These are phyloP conservation scores for Calameuta idolon DNA, from an alignment of 2,888 invertebrate species.

Conservation along the genomic window DNA sequence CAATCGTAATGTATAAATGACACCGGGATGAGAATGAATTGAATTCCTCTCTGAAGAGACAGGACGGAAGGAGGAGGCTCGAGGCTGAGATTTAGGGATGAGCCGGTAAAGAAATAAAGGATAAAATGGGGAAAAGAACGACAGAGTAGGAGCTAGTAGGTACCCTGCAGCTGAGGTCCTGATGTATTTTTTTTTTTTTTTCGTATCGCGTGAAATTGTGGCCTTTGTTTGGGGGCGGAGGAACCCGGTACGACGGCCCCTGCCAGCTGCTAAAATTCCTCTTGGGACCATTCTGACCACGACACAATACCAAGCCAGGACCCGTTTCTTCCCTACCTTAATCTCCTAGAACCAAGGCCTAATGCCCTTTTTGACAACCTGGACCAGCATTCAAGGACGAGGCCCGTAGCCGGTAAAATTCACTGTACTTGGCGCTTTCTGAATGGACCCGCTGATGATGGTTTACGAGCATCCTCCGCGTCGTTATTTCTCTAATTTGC, in stretches of 20 bases:
- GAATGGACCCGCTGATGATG: neutral
- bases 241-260: conserved; percentile 15
- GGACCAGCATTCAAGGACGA: neutral
- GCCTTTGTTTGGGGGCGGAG: conserved; percentile 35
- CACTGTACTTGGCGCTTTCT: neutral
- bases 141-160: neutral
- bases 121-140: neutral
- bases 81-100: neutral
- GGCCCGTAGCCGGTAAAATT: neutral
- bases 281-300: neutral
- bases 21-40: conserved; percentile 1
- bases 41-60: neutral
- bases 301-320: neutral
- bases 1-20: neutral
- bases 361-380: neutral
- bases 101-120: neutral
- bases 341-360: neutral
- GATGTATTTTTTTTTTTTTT: conserved; percentile 17
- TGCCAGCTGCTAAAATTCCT: conserved; percentile 27
- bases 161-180: conserved; percentile 29
- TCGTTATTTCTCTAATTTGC: neutral
- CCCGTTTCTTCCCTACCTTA: neutral
- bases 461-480: neutral
- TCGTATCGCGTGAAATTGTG: conserved; percentile 29
- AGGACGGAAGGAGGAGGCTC: neutral